A percentile compares a stretch with the other conserved stretches of the same genome.
Conservation (phyloP, 2,888 invertebrate species). For the Sinopyrophorus schimmeli region DNA sequence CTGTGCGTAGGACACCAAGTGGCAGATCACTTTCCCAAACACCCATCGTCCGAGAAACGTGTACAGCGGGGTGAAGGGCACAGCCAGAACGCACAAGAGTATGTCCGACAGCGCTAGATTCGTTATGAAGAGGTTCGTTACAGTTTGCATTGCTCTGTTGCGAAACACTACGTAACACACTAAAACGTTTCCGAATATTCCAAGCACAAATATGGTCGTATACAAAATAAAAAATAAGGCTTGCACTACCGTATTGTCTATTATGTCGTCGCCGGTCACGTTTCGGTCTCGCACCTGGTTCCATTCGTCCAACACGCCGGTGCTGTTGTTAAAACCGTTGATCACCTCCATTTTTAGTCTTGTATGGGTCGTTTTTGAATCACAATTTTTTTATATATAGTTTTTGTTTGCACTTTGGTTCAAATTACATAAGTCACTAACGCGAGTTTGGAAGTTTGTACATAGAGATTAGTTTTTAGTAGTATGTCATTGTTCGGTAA, state of each 20-base stretch:
- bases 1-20: conserved; percentile 90
- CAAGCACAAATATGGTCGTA: conserved; percentile 82
- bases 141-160: conserved; percentile 95
- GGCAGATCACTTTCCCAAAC: conserved; percentile 89
- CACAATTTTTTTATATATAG: neutral
- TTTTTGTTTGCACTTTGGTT: too few species aligned
- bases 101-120: conserved; percentile 96
- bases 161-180: conserved; percentile 93
- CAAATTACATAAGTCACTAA: too few species aligned
- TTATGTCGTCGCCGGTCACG: conserved; percentile 56
- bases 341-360: conserved; percentile 27
- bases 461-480: conserved; percentile 8
- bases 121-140: conserved; percentile 96
- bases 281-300: conserved; percentile 27
- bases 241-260: conserved; percentile 70
- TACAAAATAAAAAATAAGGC: conserved; percentile 78
- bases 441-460: too few species aligned
- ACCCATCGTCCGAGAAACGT: conserved; percentile 91
- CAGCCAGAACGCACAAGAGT: conserved; percentile 87
- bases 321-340: conserved; percentile 36
- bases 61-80: conserved; percentile 95
- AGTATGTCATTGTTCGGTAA: conserved; percentile 15
- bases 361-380: too few species aligned
- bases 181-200: conserved; percentile 85
- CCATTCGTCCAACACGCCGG: conserved; percentile 33